Base-by-base conservation (phyloP, 2,888 invertebrate genomes). In the Xanthostigma xanthostigma region DNA sequence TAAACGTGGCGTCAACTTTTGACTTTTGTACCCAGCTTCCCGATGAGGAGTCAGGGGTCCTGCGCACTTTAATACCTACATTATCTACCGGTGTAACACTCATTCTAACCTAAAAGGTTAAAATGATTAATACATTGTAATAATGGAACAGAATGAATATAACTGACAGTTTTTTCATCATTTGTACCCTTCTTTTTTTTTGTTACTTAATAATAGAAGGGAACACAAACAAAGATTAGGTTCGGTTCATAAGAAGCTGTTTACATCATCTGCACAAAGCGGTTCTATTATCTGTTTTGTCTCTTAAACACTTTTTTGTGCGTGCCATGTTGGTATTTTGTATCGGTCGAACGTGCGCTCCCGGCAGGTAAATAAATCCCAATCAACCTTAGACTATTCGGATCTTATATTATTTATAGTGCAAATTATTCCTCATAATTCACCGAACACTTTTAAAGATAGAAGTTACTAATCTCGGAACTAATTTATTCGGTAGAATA, bases 181-280 rank as follows among this genome's bases (percentile, higher is more conserved):
- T 27, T 27, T 27, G 27, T 27, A 27, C 39, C 39, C 39, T 39
- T 39, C 14, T 39, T 39, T 39, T 39, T 39, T 39, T 12, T 14
- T 39, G 39, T 13, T 12, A 39, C 14, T 9, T 13, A 9, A 39
- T 39, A 14, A 39, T 13, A 12, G 11, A 39, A 39, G 39, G 39
- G 12, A 8, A 39, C 27, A 27, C 27, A 39, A 39, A 14, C 12
- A 12, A 8, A 39, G 39, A 42, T 42, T 42, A 42, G 42, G 42
- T 42, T 42, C 34, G 42, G 42, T 42, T 42, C 17, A 33, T 33
- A 42, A 42, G 42, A 42, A 42, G 42, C 42, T 42, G 42, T 42
- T 42, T 42, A 42, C 42, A 42, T 42, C 27, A 42, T 42, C 34
- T 27, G 27, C 6, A 27, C 27, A 27, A 27, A 27, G 27, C 27